These are phyloP conservation scores for Brienomyrus longianalis DNA, from an alignment of 2,113 vertebrate species.

Conservation along the genomic window DNA sequence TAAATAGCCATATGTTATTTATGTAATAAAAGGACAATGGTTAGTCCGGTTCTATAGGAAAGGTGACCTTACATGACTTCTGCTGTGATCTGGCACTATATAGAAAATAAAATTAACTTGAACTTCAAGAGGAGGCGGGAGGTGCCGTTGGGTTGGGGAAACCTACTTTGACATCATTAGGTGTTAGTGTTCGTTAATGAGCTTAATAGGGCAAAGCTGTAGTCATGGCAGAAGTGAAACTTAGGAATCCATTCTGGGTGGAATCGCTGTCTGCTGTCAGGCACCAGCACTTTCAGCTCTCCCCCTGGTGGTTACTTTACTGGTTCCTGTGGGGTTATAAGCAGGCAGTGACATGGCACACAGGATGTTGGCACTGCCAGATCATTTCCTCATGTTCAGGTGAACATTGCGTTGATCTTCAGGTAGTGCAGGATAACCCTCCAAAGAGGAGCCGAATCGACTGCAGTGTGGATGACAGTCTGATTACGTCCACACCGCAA, in stretches of 20 bases:
- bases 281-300: background rate
- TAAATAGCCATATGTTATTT: no score
- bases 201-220: background rate
- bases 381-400: background rate
- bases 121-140: no score
- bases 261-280: background rate
- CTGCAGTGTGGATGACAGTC: constrained; percentile 80
- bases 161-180: background rate
- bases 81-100: no score
- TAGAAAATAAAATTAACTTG: no score
- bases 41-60: no score
- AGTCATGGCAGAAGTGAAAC: background rate
- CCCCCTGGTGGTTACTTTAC: background rate
- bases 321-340: background rate
- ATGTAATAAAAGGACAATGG: no score
- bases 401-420: constrained; percentile 23
- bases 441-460: constrained; percentile 80
- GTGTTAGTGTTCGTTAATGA: background rate
- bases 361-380: background rate
- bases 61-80: no score
- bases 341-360: background rate
- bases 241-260: background rate
- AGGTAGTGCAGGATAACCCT: constrained; percentile 86
- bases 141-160: no score
- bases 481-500: constrained; percentile 85